phyloP scores from a whole-genome alignment of 2,113 vertebrate species.

The Phaetusa simplex region DNA sequence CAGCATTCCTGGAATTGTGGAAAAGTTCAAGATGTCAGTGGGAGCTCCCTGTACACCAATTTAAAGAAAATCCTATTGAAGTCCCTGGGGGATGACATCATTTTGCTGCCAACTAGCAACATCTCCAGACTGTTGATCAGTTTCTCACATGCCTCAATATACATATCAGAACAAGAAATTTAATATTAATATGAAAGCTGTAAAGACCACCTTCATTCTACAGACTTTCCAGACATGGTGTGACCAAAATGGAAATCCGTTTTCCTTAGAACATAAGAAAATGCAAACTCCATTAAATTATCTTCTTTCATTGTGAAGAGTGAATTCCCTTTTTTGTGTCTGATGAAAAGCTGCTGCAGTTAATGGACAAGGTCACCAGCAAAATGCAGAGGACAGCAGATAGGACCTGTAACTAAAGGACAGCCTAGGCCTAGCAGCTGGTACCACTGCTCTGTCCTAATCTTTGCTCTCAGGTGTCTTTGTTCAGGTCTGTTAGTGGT shows the following conservation, averaged over 20 bases:
- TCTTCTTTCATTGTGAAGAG: neutral
- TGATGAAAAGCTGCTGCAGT: neutral
- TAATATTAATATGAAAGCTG: conserved; percentile 1
- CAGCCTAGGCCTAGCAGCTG: neutral
- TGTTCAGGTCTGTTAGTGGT: neutral
- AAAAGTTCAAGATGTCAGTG: neutral
- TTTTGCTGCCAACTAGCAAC: conserved; percentile 10
- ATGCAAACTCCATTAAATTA: neutral
- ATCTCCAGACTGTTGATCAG: neutral
- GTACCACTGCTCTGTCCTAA: neutral
- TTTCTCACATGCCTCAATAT: neutral
- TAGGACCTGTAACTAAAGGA: neutral
- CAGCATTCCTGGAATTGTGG: neutral
- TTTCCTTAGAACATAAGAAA: neutral
- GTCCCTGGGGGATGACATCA: neutral
- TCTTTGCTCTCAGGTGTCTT: neutral
- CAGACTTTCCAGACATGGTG: neutral
- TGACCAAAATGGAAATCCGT: neutral
- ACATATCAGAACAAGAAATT: neutral
- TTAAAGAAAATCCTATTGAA: neutral
- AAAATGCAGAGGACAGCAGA: conserved; percentile 3
- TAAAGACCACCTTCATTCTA: neutral
- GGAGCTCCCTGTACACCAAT: neutral
- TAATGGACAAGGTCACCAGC: neutral
- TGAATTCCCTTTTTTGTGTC: neutral